A percentile compares a stretch with the other conserved stretches of the same genome.
Evolutionary conservation across 2,113 vertebrate genomes (phyloP).

Genomic region (Conger conger): DNA sequence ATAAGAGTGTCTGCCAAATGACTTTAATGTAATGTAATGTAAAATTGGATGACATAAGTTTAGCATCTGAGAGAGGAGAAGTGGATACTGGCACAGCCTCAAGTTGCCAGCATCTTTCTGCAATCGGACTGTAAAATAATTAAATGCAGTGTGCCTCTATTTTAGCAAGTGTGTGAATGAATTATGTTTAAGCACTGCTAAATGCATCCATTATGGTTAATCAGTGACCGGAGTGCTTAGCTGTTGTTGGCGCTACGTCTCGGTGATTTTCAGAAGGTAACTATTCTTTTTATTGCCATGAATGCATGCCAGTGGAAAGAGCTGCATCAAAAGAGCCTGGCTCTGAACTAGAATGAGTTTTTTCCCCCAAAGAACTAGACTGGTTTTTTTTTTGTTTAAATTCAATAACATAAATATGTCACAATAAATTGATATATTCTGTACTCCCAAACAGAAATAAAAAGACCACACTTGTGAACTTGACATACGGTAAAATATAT

Average conservation of each 20-base stretch:
- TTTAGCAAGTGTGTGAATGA: not conserved
- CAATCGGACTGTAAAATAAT: not conserved
- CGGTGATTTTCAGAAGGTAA: not conserved
- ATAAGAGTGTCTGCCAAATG: too few relatives aligned
- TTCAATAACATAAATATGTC: not conserved
- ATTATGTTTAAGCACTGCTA: not conserved
- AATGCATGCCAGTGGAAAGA: not conserved
- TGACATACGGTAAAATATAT: not conserved
- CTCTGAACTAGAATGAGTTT: not conserved
- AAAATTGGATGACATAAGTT: not conserved
- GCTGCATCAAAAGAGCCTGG: not conserved
- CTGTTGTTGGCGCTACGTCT: not conserved
- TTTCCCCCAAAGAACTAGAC: too few relatives aligned
- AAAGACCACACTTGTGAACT: not conserved
- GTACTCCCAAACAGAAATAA: too few relatives aligned
- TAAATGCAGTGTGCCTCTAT: not conserved
- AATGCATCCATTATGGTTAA: conserved; percentile 21
- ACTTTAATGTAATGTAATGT: too few relatives aligned
- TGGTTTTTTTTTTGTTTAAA: not conserved
- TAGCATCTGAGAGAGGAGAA: not conserved
- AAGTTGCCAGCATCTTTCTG: not conserved
- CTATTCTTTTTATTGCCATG: not conserved
- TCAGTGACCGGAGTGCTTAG: conserved; percentile 3
- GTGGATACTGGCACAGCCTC: not conserved
- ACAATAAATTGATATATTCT: too few relatives aligned